These are phyloP conservation scores for Diplazon laetatorius DNA, from an alignment of 2,888 invertebrate species.

Conservation along the genomic window DNA sequence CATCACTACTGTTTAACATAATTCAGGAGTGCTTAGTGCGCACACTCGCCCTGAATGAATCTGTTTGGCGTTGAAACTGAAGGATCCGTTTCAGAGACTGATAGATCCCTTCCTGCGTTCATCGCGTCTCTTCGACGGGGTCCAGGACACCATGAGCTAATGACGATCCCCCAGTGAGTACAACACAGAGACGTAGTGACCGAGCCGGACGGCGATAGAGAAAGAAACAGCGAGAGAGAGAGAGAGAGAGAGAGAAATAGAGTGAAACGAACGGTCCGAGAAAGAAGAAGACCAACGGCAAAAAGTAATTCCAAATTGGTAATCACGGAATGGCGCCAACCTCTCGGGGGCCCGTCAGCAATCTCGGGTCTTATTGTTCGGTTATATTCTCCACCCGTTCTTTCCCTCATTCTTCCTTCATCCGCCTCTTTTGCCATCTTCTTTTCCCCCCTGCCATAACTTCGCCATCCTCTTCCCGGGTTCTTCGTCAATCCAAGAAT, in stretches of 20 bases:
- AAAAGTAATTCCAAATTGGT: constrained; percentile 81
- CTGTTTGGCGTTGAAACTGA: constrained; percentile 39
- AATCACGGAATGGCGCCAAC: constrained; percentile 83
- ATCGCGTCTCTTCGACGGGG: constrained; percentile 46
- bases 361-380: constrained; percentile 80
- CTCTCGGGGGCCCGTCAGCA: constrained; percentile 80
- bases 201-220: neutral
- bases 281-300: constrained; percentile 8
- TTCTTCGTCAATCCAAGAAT: constrained; percentile 24
- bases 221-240: neutral
- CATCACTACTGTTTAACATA: no score
- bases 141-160: constrained; percentile 62
- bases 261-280: neutral
- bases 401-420: constrained; percentile 60
- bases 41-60: constrained; percentile 32
- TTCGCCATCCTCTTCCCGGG: neutral
- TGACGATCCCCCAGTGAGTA: neutral
- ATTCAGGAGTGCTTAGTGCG: no score
- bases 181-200: neutral
- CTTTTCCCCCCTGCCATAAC: constrained; percentile 15
- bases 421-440: constrained; percentile 48
- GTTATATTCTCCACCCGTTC: constrained; percentile 56
- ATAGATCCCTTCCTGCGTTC: constrained; percentile 73
- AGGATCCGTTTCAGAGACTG: constrained; percentile 69
- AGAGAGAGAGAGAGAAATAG: neutral